phyloP scores from a whole-genome alignment of 1,140 invertebrate species.

The Halesus radiatus region DNA sequence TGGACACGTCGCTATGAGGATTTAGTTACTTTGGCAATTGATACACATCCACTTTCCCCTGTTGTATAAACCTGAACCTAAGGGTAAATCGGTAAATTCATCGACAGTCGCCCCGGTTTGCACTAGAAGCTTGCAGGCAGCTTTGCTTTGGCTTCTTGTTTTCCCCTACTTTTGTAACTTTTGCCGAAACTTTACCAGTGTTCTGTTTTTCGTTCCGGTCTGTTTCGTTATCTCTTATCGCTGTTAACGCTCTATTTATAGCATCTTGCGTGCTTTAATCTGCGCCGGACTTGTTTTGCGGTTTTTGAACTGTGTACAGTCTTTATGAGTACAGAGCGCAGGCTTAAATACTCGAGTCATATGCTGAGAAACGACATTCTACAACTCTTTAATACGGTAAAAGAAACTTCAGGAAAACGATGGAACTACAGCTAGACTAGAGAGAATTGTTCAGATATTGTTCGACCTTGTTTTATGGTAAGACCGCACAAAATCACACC shows the following conservation, averaged over 20 bases:
- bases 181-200: background rate
- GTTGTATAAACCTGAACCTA: constrained; percentile 9
- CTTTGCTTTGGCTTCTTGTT: constrained; percentile 17
- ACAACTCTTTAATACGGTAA: no score
- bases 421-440: no score
- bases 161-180: constrained; percentile 17
- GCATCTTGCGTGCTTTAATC: background rate
- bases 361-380: no score
- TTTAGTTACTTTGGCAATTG: constrained; percentile 15
- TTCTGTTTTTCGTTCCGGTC: constrained; percentile 19
- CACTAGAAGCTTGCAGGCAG: background rate
- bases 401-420: no score
- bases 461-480: no score
- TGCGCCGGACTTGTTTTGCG: background rate
- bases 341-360: no score
- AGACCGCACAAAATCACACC: no score
- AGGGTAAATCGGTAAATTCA: background rate
- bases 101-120: background rate
- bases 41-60: constrained; percentile 17
- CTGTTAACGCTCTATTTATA: constrained; percentile 1
- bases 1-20: background rate
- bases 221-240: background rate
- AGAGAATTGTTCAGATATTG: no score
- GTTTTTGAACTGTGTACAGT: no score
- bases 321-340: no score